These are phyloP conservation scores for Vespertilio murinus DNA, from an alignment of 2,797 vertebrate genomes.

Conservation along the genomic window DNA sequence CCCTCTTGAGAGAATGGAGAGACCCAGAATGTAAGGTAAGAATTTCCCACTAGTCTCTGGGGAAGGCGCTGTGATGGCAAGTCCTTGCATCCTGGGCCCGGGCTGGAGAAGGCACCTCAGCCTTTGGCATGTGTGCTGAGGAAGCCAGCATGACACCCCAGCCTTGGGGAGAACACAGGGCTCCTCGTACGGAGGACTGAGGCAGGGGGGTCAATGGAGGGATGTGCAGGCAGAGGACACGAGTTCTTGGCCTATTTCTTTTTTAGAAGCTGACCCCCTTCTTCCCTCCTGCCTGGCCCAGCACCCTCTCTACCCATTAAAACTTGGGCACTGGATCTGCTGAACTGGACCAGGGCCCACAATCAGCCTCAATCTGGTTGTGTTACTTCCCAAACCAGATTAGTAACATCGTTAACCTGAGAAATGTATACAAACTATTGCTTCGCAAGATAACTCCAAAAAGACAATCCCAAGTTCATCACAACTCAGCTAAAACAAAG, in stretches of 20 bases:
- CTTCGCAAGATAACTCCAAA: neutral
- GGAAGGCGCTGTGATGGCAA: neutral
- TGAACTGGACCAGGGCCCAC: neutral
- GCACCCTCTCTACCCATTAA: neutral
- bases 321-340: neutral
- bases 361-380: neutral
- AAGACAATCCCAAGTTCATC: neutral
- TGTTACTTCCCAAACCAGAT: neutral
- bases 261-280: neutral
- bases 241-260: neutral
- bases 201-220: neutral
- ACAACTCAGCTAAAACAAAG: neutral
- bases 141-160: too few relatives aligned
- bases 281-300: neutral
- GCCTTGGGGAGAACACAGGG: neutral
- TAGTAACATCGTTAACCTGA: neutral
- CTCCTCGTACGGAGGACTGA: neutral
- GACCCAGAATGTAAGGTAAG: neutral
- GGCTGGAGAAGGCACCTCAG: neutral
- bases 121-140: too few relatives aligned
- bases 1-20: neutral
- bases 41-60: neutral
- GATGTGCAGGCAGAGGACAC: neutral
- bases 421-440: neutral
- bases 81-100: neutral